phyloP scores from a whole-genome alignment of 2,797 vertebrate species.

The Hirundo rustica region DNA sequence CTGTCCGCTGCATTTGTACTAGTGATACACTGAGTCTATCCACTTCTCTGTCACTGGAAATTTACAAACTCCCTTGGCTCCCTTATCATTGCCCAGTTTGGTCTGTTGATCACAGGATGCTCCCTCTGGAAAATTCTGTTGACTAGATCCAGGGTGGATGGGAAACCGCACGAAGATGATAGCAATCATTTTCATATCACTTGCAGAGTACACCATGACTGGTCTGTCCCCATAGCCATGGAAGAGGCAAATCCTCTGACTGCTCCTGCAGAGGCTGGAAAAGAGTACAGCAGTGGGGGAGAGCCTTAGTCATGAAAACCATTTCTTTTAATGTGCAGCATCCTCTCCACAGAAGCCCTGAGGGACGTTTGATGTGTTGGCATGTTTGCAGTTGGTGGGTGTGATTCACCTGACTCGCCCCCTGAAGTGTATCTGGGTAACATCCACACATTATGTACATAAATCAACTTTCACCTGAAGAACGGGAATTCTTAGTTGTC shows the following conservation, averaged over 20 bases:
- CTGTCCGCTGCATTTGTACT: background rate
- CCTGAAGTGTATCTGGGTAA: rapidly evolving
- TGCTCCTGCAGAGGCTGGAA: background rate
- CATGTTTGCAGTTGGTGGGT: background rate
- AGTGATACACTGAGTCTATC: rapidly evolving
- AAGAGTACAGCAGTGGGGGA: background rate
- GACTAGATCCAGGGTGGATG: background rate
- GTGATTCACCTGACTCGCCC: background rate
- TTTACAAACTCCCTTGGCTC: background rate
- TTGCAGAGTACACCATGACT: background rate
- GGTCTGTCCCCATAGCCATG: background rate
- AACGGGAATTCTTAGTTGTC: background rate
- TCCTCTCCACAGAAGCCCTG: background rate
- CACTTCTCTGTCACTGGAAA: background rate
- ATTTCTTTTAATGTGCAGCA: background rate
- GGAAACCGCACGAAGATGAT: rapidly evolving
- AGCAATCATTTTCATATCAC: background rate
- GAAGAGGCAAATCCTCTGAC: background rate
- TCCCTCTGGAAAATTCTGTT: background rate
- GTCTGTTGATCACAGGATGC: background rate
- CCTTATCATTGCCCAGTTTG: background rate
- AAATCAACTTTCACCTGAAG: background rate
- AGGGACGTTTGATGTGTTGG: rapidly evolving
- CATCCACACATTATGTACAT: background rate
- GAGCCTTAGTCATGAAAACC: background rate